Conservation (phyloP, 2,888 invertebrate species). For the Rotaria macrura region DNA sequence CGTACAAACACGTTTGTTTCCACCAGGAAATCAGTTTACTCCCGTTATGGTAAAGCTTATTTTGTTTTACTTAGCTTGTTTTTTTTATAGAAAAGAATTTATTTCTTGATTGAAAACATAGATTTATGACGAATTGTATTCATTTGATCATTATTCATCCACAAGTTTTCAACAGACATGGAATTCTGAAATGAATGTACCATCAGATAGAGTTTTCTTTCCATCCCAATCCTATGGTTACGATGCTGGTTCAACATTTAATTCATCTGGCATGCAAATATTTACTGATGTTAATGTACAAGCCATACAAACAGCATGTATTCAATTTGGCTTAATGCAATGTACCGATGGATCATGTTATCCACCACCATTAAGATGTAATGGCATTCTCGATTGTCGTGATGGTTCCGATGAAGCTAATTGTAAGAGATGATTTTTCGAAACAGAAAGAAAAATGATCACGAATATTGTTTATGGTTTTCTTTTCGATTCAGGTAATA, state of each 20-base stretch:
- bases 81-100: no score
- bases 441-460: background rate
- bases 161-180: slow-evolving; percentile 44
- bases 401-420: slow-evolving; percentile 8
- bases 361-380: slow-evolving; percentile 64
- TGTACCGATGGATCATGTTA: slow-evolving; percentile 59
- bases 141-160: slow-evolving; percentile 44
- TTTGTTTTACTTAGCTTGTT: background rate
- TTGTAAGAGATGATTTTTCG: background rate
- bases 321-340: background rate
- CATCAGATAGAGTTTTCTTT: background rate
- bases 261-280: slow-evolving; percentile 68
- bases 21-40: background rate
- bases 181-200: slow-evolving; percentile 34
- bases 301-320: background rate
- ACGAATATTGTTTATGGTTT: background rate
- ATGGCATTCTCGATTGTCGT: slow-evolving; percentile 64
- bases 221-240: slow-evolving; percentile 24
- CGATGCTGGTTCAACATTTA: slow-evolving; percentile 34
- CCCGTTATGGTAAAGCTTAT: background rate
- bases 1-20: slow-evolving; percentile 48
- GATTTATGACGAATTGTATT: slow-evolving; percentile 39
- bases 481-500: background rate
- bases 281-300: slow-evolving; percentile 67
- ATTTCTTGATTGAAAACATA: background rate